These are phyloP conservation scores for Chaetodon trifasciatus DNA, from an alignment of 2,797 vertebrate species.

Conservation along the genomic window DNA sequence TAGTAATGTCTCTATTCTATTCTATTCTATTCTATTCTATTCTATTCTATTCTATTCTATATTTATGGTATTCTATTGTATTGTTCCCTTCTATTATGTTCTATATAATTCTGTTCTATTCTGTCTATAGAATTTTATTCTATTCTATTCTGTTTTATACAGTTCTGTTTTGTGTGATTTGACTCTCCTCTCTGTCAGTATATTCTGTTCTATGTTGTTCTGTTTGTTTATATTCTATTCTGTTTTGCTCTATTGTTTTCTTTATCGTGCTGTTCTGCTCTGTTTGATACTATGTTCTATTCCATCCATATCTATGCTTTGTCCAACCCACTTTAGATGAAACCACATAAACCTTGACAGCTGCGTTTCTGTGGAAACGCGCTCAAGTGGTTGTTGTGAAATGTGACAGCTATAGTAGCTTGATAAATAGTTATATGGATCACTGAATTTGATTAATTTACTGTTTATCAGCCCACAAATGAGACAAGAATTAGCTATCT, in stretches of 20 bases:
- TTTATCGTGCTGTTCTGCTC: background rate
- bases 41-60: background rate
- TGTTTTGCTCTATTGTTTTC: background rate
- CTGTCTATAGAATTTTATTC: background rate
- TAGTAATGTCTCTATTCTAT: conserved; percentile 54
- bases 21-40: background rate
- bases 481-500: no score
- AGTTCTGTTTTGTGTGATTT: background rate
- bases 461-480: no score
- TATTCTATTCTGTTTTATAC: background rate
- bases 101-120: background rate
- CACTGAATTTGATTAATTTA: no score
- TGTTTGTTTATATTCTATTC: background rate
- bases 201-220: background rate
- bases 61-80: no score
- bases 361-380: no score
- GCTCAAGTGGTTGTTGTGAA: no score
- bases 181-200: background rate
- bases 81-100: background rate
- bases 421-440: no score
- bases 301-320: background rate
- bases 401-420: no score
- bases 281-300: background rate
- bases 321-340: no score
- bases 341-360: no score